Base-by-base conservation (phyloP, 2,888 invertebrate species). In the Spicauda simplicius region DNA sequence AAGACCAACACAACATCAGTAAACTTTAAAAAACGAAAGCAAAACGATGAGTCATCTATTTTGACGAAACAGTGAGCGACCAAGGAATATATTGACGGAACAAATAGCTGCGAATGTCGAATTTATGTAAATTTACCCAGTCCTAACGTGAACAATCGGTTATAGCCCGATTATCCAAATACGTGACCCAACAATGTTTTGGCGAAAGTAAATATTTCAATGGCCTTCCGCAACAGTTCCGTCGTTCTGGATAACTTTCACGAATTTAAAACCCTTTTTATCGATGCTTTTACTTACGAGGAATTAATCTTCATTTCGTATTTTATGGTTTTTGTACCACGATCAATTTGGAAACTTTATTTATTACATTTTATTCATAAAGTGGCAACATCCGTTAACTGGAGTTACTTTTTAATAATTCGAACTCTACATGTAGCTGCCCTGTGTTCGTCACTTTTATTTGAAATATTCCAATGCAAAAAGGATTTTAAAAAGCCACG, bases 91-190 rank as follows among this genome's bases (percentile, higher is more conserved):
- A 20, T 64, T 64, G 58, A 77, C 77, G 71, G 69, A 71, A 77
- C 79, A 79, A 81, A 79, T 80, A 79, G 71, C 64, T 70, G 69
- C 74, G 76, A 81, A 81, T 79, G 80, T 78, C 78, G 78, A 79
- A 81, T 79, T 83, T 80, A 85, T 86, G 83, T 80, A 80, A 85
- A 85, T 65, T 48, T 65, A 52, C 64, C 16, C 33, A 41, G 59
- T 54, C 59, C 84, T 80, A 75, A 74, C 77, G 82, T 77, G 74
- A 78, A 60, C 66, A 60, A 55, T 60, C 16, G 78, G 73, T 77
- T 68, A 80, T 82, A 86, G 78, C 83, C 85, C 78, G 81, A 83
- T 88, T 82, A 85, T 80, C 80, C 75, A 70, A 74, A 75, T 83
- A 88, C 87, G 87, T 86, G 86, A 81, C 77, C 67, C 70, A 75